Percentiles rank a stretch among this genome's conserved stretches.
These are phyloP conservation scores for Zaprionus tsacasi DNA, from an alignment of 1,140 invertebrate genomes.

Conservation along the genomic window DNA sequence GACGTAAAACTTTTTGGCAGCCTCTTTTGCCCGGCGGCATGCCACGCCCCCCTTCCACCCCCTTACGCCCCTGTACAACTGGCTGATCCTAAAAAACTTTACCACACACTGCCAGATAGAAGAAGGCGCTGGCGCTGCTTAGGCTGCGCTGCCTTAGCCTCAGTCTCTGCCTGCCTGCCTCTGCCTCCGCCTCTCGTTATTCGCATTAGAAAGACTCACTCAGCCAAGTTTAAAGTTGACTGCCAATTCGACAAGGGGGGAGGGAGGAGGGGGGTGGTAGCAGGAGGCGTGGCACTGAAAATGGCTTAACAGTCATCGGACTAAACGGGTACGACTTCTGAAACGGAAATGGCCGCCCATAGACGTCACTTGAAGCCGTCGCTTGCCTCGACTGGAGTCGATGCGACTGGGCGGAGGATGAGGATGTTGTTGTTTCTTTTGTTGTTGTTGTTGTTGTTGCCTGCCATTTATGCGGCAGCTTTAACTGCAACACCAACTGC, in stretches of 20 bases:
- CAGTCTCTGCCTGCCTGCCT: conserved; percentile 4
- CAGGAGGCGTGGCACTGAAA: conserved; percentile 26
- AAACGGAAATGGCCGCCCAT: conserved; percentile 69
- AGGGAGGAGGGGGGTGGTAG: not conserved
- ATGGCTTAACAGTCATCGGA: conserved; percentile 61
- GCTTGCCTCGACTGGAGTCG: conserved; percentile 2
- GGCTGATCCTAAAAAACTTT: conserved; percentile 34
- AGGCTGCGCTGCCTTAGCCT: conserved; percentile 3
- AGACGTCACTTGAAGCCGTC: conserved; percentile 50
- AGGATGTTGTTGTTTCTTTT: not conserved
- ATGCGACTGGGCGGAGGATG: not conserved
- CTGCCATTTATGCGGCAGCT: conserved; percentile 12
- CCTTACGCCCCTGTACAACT: no score
- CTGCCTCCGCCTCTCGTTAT: conserved; percentile 21
- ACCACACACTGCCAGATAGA: conserved; percentile 14
- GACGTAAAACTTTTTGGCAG: conserved; percentile 76
- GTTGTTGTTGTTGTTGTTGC: not conserved
- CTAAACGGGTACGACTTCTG: conserved; percentile 69
- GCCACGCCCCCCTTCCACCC: not conserved
- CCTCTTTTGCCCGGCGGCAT: conserved; percentile 46
- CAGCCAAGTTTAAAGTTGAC: conserved; percentile 48
- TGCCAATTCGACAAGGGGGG: conserved; percentile 30
- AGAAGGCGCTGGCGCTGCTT: conserved; percentile 17
- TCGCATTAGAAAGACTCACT: conserved; percentile 42
- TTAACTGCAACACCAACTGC: conserved; percentile 25